phyloP scores from a whole-genome alignment of 2,888 invertebrate genomes.

The Ischnura elegans region DNA sequence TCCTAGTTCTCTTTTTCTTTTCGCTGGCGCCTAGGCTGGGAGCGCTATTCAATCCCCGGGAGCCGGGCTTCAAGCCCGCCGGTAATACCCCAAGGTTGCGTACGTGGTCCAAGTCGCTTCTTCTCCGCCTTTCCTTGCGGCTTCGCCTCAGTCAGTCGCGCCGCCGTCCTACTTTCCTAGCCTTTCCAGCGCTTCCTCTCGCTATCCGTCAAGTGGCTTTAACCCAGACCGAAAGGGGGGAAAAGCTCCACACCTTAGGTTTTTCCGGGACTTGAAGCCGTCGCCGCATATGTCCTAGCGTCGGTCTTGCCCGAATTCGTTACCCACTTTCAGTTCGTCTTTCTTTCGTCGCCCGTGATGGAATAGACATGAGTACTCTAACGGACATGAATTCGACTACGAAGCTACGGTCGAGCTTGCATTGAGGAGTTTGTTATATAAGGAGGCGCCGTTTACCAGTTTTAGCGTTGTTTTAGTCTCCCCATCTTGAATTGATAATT shows the following conservation, averaged over 20 bases:
- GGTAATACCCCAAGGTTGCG: neutral
- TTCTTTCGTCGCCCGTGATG: neutral
- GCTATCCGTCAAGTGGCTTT: conserved; percentile 22
- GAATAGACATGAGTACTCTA: neutral
- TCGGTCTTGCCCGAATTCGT: neutral
- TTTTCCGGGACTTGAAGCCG: neutral
- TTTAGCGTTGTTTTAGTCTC: too few relatives aligned
- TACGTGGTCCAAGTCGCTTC: neutral
- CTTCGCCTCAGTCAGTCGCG: neutral
- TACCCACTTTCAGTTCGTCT: conserved; percentile 23
- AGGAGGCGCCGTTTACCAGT: too few relatives aligned
- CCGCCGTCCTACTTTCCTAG: neutral
- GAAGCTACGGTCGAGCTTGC: too few relatives aligned
- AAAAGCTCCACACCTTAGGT: neutral
- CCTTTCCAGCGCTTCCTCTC: neutral
- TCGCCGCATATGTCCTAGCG: neutral
- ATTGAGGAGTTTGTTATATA: too few relatives aligned
- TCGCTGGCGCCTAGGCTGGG: too few relatives aligned
- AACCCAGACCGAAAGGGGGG: neutral
- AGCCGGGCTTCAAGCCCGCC: neutral
- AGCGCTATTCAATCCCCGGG: neutral
- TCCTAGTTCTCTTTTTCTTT: neutral
- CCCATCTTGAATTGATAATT: too few relatives aligned
- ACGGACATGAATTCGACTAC: neutral
- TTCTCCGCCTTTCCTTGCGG: neutral